Conservation (phyloP, 53 echinoderm and acorn worm species). For the Paracentrotus lividus region DNA sequence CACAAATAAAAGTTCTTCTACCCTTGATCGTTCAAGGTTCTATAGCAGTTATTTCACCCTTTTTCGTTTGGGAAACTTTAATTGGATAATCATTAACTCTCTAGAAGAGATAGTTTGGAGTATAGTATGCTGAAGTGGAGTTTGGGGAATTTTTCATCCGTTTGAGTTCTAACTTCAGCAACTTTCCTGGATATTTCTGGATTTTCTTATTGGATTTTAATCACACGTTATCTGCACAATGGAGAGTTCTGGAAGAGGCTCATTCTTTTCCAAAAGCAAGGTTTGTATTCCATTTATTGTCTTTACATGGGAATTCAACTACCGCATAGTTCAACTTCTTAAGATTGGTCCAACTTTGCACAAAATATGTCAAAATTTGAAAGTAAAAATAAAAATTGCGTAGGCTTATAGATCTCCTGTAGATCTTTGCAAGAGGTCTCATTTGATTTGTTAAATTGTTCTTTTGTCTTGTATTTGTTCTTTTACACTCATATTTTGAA, state of each 20-base stretch:
- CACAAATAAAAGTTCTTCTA: background rate
- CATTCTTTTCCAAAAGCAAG: slow-evolving; percentile 52
- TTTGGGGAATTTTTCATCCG: background rate
- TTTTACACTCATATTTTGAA: too few species aligned
- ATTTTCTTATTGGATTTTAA: slow-evolving; percentile 39
- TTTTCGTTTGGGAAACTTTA: background rate
- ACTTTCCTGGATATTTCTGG: background rate
- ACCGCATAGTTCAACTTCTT: too few species aligned
- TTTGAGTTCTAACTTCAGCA: background rate
- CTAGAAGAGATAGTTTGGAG: background rate
- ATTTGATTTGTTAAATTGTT: too few species aligned
- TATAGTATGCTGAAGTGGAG: background rate
- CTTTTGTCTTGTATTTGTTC: too few species aligned
- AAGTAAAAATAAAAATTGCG: too few species aligned
- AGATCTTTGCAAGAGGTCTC: too few species aligned
- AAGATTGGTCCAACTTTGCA: too few species aligned
- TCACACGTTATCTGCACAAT: background rate
- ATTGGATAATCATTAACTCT: background rate
- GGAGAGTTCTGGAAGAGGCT: slow-evolving; percentile 36
- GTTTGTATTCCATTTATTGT: background rate
- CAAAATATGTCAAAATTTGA: too few species aligned
- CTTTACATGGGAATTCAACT: background rate
- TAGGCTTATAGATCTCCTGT: too few species aligned
- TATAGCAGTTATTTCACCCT: background rate
- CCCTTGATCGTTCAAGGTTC: background rate